Conservation (phyloP, 2,797 vertebrate genomes). For the Artibeus lituratus region DNA sequence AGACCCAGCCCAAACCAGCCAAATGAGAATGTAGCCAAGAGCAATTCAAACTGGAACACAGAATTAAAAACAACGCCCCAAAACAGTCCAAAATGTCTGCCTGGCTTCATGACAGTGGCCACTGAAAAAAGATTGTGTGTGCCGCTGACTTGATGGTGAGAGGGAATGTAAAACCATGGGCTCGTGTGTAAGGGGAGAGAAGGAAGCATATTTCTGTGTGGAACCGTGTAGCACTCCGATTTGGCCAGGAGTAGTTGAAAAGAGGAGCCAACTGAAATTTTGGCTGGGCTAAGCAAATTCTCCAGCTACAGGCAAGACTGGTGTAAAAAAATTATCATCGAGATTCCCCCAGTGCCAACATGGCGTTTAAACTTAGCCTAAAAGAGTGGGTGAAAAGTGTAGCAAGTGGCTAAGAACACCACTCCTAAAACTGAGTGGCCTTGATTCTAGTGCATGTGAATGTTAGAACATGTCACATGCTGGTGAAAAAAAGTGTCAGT, state of each 20-base stretch:
- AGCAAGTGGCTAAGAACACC: not conserved
- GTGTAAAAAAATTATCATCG: not conserved
- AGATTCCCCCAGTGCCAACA: not conserved
- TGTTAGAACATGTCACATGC: not conserved
- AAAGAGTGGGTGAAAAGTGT: not conserved
- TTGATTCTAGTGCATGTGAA: not conserved
- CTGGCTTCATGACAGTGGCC: not conserved
- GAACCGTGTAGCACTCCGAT: not conserved
- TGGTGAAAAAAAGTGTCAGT: not conserved
- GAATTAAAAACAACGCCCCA: not conserved
- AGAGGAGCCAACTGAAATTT: slow-evolving; percentile 19
- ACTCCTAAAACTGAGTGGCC: not conserved
- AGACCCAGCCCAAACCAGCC: not conserved
- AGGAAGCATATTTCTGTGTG: not conserved
- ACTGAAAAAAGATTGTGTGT: not conserved
- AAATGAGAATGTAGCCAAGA: not conserved
- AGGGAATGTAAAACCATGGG: not conserved
- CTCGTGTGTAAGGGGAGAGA: not conserved
- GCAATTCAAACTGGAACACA: not conserved
- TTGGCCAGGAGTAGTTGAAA: not conserved
- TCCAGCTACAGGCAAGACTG: slow-evolving; percentile 6
- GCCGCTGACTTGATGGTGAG: not conserved
- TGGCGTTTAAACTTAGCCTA: not conserved
- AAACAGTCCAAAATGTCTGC: not conserved
- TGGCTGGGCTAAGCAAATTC: slow-evolving; percentile 21